Evolutionary conservation across 1,140 invertebrate genomes (phyloP), one percentile per base, ranked within the genome.

Genomic region (Trichomalopsis sarcophagae): DNA sequence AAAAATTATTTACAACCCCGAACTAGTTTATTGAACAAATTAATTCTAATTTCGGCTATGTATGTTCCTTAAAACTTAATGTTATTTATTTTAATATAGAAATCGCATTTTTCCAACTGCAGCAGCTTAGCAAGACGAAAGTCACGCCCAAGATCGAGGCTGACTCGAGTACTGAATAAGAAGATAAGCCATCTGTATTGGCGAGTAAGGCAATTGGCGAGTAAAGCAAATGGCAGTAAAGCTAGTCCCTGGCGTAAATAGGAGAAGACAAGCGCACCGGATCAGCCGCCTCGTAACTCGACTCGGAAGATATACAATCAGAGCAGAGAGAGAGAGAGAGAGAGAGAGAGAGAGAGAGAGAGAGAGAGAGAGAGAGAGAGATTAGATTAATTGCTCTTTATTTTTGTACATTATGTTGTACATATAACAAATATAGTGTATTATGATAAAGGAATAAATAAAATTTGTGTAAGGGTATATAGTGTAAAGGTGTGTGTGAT

Each of bases 101-200:
- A 68, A 85, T 55, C 4, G 33, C 4, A 50, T 36, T 17, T 76
- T 68, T 77, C 69, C 79, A 47, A 87, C 77, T 55, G 68, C 84
- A 81, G n/a, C n/a, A n/a, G 55, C 84, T 79, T 30, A 82, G 33
- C 33, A 86, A 86, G 36, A 47, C 47, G 14, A 78, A 84, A 83
- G 36, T 84, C 30, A 71, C 68, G 27, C 68, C 77, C 7, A 84
- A 86, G 27, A 62, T 81, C 1, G 90, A 91, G 17, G 91, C 86
- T 10, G 92, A 91, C 11, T 93, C 92, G 7, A 93, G 91, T 74
- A 91, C 93, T 0, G 92, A 93, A 76, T 91, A 92, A 69, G 92
- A 93, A 81, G 82, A 81, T 44, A 86, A 86, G 27, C 76, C 50
- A 14, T 76, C 50, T 23, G 23, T 69, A 47, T 0, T 40, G 14